These are phyloP conservation scores for Salvelinus sp. DNA, from an alignment of 2,113 vertebrate species.

Conservation along the genomic window DNA sequence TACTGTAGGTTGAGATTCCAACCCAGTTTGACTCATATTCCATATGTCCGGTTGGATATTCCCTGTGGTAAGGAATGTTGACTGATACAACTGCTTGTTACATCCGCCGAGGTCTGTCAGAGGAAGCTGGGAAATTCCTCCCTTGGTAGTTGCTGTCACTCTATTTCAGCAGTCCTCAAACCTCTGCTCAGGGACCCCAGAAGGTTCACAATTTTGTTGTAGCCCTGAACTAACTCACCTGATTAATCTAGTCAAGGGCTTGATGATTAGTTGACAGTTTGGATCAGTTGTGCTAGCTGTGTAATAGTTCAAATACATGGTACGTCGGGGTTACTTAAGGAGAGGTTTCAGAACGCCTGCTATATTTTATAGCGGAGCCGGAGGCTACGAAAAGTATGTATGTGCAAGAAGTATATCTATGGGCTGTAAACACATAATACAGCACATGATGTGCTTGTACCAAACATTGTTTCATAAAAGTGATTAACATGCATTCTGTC, in stretches of 20 bases:
- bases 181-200: no score
- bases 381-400: neutral
- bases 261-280: no score
- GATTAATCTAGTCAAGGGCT: no score
- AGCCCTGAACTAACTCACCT: no score
- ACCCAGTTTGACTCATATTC: slow-evolving; percentile 12
- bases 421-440: neutral
- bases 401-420: slow-evolving; percentile 17
- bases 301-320: no score
- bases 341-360: no score
- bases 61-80: neutral
- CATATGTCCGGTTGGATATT: slow-evolving; percentile 22
- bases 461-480: slow-evolving; percentile 50
- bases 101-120: slow-evolving; percentile 30
- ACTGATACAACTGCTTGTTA: slow-evolving; percentile 18
- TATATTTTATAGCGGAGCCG: slow-evolving; percentile 3
- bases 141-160: slow-evolving; percentile 20
- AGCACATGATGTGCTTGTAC: slow-evolving; percentile 53
- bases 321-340: no score
- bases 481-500: slow-evolving; percentile 60
- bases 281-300: no score
- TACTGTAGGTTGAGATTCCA: slow-evolving; percentile 38
- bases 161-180: no score
- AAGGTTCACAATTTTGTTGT: no score
- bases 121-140: slow-evolving; percentile 15